Conservation (phyloP, 35 echinoderm and acorn worm genomes). For the Anneissia japonica region DNA sequence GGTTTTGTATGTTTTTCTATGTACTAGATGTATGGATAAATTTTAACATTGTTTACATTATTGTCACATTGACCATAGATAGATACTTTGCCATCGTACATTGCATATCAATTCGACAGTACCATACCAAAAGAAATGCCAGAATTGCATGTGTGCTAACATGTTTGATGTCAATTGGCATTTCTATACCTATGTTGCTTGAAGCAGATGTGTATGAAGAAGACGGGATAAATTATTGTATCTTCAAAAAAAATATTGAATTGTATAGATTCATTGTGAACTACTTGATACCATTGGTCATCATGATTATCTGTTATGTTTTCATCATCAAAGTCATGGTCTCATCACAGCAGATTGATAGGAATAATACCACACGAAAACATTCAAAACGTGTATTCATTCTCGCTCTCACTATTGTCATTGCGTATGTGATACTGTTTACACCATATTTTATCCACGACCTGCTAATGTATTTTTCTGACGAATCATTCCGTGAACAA, state of each 20-base stretch:
- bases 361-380: conserved; percentile 60
- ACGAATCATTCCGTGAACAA: conserved; percentile 7
- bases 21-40: background rate
- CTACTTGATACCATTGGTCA: conserved; percentile 61
- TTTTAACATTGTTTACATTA: background rate
- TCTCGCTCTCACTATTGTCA: conserved; percentile 72
- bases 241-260: background rate
- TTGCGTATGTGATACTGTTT: conserved; percentile 76
- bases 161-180: background rate
- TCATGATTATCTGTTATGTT: conserved; percentile 72
- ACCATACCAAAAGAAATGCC: background rate
- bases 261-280: conserved; percentile 64
- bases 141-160: background rate
- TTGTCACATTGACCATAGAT: background rate
- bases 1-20: background rate
- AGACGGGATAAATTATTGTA: background rate
- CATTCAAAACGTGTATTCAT: conserved; percentile 57
- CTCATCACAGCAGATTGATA: conserved; percentile 46
- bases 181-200: background rate
- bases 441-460: conserved; percentile 65
- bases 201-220: background rate
- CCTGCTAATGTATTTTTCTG: background rate
- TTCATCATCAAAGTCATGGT: conserved; percentile 67
- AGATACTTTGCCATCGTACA: background rate
- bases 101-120: background rate